Base-by-base conservation (phyloP, 2,797 vertebrate species). In the Spondyliosoma cantharus region DNA sequence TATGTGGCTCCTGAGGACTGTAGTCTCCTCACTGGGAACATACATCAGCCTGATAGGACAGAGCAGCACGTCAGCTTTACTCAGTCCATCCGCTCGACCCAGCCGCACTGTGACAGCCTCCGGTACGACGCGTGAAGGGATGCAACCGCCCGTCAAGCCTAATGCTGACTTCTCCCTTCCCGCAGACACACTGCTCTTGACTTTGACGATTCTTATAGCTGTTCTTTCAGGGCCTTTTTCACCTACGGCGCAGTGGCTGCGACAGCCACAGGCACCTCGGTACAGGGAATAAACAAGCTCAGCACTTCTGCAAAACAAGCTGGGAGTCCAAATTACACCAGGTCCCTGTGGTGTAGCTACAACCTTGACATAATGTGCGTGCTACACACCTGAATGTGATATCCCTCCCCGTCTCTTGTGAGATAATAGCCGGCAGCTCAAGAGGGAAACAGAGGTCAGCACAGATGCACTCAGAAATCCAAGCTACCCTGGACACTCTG, bases 1-100 rank as follows among this genome's bases (percentile, higher is more conserved):
- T 70, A 49, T 66, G 86, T 67, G 84, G 81, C 89, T 92, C 89
- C 89, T 80, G 85, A 82, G 87, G 84, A 91, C 85, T 80, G 84
- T 29, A 32, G 91, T 81, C 84, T 92, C 91, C 91, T 88, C 86
- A 78, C 90, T 88, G 88, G 89, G 78, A 84, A 83, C 82, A 87
- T 84, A 78, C 91, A 93, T 92, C 90, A 93, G 90, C 90, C 93
- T 94, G 88, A 87, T 85, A 86, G 85, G 85, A 94, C 74, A 91
- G 81, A 90, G 89, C 81, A 90, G 87, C 85, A 81, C 11, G 83
- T 93, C 90, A 92, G 74, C 80, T 87, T 88, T 67, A 73, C 76
- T 90, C 80, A 88, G 84, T 78, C 82, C 80, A 80, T 80, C 81
- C 81, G 53, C 74, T 80, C 61, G 16, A 87, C 87, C 66, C 77